Percentiles rank a stretch among this genome's conserved stretches.
phyloP scores from a whole-genome alignment of 2,888 invertebrate genomes.

The Syrista parreyssii region DNA sequence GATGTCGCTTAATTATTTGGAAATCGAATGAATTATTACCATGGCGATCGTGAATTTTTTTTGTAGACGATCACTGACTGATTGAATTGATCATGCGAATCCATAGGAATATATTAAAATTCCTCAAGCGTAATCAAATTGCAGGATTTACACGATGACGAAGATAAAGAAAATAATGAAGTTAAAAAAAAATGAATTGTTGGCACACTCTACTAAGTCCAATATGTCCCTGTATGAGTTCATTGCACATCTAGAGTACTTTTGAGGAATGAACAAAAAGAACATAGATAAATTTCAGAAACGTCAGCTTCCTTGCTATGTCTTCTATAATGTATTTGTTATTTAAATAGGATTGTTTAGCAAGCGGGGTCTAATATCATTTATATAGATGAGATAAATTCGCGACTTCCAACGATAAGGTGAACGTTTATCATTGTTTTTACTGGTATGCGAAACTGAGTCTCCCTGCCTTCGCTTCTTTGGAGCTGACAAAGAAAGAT shows the following conservation, averaged over 20 bases:
- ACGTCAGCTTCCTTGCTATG: conserved; percentile 55
- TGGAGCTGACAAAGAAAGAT: background rate
- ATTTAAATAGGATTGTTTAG: conserved; percentile 53
- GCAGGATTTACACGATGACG: conserved; percentile 5
- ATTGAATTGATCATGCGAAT: too few relatives aligned
- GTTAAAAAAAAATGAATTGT: conserved; percentile 31
- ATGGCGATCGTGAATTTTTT: too few relatives aligned
- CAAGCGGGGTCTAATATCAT: conserved; percentile 47
- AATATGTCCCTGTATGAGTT: too few relatives aligned
- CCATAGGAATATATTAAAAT: background rate
- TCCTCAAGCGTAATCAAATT: background rate
- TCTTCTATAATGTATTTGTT: conserved; percentile 57
- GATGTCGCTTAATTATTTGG: conserved; percentile 42
- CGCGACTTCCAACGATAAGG: too few relatives aligned
- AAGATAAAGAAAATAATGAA: conserved; percentile 27
- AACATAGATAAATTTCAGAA: conserved; percentile 38
- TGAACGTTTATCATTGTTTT: too few relatives aligned
- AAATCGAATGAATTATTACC: conserved; percentile 38
- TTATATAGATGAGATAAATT: conserved; percentile 28
- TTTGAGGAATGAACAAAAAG: background rate
- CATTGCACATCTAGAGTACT: background rate
- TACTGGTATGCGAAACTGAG: too few relatives aligned
- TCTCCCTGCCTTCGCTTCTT: too few relatives aligned
- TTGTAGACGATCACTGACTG: too few relatives aligned
- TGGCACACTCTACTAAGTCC: too few relatives aligned